Percentiles rank a stretch among this genome's conserved stretches.
These are phyloP conservation scores for Amblyornis subalaris DNA, from an alignment of 2,113 vertebrate species.

Conservation along the genomic window DNA sequence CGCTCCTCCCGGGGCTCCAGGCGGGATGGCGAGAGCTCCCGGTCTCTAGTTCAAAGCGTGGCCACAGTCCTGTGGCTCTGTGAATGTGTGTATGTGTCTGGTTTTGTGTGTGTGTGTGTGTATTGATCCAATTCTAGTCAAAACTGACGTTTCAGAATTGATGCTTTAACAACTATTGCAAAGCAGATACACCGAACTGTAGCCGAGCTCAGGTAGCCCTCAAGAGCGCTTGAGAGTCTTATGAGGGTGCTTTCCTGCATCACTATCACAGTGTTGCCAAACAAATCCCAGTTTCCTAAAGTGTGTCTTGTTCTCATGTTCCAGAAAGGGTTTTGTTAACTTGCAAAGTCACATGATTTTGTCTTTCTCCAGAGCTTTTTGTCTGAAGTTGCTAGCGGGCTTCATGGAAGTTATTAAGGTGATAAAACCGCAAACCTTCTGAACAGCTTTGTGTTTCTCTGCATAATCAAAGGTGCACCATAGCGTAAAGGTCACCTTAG, in stretches of 20 bases:
- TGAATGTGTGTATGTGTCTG: neutral
- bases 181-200: neutral
- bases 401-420: neutral
- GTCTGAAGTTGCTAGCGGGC: neutral
- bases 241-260: neutral
- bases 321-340: neutral
- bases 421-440: neutral
- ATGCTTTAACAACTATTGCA: neutral
- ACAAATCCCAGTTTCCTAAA: neutral
- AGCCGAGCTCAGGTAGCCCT: rapidly evolving
- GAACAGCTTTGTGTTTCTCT: neutral
- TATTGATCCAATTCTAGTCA: too few relatives aligned
- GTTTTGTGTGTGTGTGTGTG: neutral
- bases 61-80: neutral
- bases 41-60: rapidly evolving
- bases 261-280: neutral
- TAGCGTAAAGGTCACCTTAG: neutral
- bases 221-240: rapidly evolving
- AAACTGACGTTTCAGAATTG: rapidly evolving
- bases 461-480: too few relatives aligned
- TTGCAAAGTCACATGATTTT: neutral
- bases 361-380: neutral
- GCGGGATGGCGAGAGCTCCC: rapidly evolving
- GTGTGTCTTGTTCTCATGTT: neutral
- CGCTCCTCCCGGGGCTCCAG: neutral